Percentiles rank a stretch among this genome's conserved stretches.
phyloP scores from a whole-genome alignment of 2,113 vertebrate species.

The Stegastes partitus region DNA sequence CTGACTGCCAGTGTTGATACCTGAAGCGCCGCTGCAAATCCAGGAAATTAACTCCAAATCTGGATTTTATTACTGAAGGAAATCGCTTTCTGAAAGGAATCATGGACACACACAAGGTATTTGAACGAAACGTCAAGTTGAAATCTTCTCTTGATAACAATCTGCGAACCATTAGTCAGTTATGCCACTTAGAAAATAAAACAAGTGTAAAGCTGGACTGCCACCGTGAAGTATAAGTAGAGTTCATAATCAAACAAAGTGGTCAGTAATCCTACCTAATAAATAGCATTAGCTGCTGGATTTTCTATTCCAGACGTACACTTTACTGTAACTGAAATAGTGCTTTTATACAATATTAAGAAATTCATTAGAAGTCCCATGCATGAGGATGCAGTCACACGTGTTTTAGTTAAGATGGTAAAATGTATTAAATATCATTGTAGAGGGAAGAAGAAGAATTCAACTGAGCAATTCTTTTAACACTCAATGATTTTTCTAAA shows the following conservation, averaged over 20 bases:
- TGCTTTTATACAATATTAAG: no score
- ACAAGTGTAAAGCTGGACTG: not conserved
- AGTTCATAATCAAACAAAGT: no score
- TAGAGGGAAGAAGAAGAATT: no score
- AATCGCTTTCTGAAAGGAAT: slow-evolving; percentile 12
- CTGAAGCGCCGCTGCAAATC: not conserved
- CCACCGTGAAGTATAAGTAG: not conserved
- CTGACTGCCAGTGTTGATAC: not conserved
- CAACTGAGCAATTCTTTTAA: no score
- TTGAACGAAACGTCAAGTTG: not conserved
- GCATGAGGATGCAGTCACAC: no score
- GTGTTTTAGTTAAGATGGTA: no score
- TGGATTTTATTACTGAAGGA: slow-evolving; percentile 7
- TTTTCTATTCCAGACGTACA: no score
- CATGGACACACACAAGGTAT: not conserved
- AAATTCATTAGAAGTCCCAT: no score
- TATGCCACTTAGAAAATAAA: not conserved
- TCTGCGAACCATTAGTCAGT: not conserved
- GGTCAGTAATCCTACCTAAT: no score
- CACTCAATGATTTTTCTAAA: not conserved
- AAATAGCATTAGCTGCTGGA: no score
- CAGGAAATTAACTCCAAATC: not conserved
- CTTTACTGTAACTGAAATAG: no score
- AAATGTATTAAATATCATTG: no score
- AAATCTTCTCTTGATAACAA: not conserved